A percentile compares a stretch with the other conserved stretches of the same genome.
phyloP scores from a whole-genome alignment of 2,797 vertebrate species.

The Natrix natrix region DNA sequence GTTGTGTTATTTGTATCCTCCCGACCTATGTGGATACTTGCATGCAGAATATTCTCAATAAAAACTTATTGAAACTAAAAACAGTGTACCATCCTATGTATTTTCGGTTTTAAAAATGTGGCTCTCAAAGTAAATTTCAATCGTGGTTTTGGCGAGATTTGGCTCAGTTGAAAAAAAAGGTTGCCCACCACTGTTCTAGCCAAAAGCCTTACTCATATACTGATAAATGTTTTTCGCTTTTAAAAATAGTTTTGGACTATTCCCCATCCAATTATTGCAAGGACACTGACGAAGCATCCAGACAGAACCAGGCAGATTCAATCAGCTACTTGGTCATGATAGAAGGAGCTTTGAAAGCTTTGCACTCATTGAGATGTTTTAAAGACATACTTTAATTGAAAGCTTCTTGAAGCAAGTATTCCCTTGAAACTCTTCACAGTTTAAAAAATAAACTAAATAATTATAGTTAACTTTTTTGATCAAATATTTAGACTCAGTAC shows the following conservation, averaged over 20 bases:
- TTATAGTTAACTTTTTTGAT: constrained; percentile 10
- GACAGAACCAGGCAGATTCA: not conserved
- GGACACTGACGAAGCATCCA: not conserved
- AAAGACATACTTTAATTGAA: not conserved
- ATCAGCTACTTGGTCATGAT: not conserved
- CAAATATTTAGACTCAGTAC: not conserved
- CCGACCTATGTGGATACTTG: no score
- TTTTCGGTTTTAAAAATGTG: no score
- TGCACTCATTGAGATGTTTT: not conserved
- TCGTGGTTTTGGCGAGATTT: no score
- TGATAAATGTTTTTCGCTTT: not conserved
- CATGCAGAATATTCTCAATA: no score
- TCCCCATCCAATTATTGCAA: not conserved
- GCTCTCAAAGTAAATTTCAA: no score
- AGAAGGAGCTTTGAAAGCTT: not conserved
- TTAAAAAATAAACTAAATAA: constrained; percentile 14
- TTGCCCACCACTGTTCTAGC: no score
- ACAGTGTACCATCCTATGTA: no score
- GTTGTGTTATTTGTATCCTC: no score
- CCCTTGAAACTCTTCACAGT: not conserved
- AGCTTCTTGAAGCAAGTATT: not conserved
- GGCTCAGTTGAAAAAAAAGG: no score
- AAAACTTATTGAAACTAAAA: no score
- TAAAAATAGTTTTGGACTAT: not conserved
- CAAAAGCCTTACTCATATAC: not conserved